A percentile compares a stretch with the other conserved stretches of the same genome.
Evolutionary conservation across 2,113 vertebrate genomes (phyloP).

Genomic region (Epinephelus lanceolatus): DNA sequence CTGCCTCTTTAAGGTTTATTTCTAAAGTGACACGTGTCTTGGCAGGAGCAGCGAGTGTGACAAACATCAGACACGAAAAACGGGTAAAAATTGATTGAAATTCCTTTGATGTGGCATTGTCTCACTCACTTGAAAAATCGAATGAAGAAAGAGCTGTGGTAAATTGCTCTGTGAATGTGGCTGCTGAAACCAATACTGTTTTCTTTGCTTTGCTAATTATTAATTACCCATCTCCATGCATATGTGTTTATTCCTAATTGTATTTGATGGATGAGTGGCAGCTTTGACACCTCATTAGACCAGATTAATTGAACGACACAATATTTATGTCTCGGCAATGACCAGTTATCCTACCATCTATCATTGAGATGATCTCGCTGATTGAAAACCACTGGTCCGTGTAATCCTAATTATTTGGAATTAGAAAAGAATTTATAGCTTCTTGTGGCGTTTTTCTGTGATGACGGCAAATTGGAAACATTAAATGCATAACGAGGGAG

Average conservation of each 20-base stretch:
- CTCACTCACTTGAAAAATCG: conserved; percentile 67
- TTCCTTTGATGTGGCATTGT: conserved; percentile 71
- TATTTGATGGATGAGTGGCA: conserved; percentile 98
- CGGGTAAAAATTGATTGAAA: conserved; percentile 63
- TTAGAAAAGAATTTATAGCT: conserved; percentile 97
- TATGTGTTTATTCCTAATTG: conserved; percentile 91
- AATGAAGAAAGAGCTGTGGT: conserved; percentile 56
- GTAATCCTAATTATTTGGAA: conserved; percentile 99
- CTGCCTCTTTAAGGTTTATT: conserved; percentile 35
- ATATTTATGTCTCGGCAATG: conserved; percentile 95
- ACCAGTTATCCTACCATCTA: conserved; percentile 97
- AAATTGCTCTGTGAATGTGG: conserved; percentile 76
- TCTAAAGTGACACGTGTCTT: conserved; percentile 40
- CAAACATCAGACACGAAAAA: conserved; percentile 36
- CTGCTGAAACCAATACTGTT: conserved; percentile 82
- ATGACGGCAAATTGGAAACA: conserved; percentile 85
- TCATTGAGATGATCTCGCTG: conserved; percentile 97
- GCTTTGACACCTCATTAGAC: conserved; percentile 94
- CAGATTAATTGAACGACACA: conserved; percentile 98
- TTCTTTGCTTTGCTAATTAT: conserved; percentile 86
- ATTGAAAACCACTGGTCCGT: conserved; percentile 98
- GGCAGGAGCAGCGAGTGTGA: conserved; percentile 27
- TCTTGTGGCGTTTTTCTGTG: conserved; percentile 84
- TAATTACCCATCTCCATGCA: conserved; percentile 84
- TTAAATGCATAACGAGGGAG: conserved; percentile 83